phyloP scores from a whole-genome alignment of 2,113 vertebrate genomes.

The Caranx ignobilis region DNA sequence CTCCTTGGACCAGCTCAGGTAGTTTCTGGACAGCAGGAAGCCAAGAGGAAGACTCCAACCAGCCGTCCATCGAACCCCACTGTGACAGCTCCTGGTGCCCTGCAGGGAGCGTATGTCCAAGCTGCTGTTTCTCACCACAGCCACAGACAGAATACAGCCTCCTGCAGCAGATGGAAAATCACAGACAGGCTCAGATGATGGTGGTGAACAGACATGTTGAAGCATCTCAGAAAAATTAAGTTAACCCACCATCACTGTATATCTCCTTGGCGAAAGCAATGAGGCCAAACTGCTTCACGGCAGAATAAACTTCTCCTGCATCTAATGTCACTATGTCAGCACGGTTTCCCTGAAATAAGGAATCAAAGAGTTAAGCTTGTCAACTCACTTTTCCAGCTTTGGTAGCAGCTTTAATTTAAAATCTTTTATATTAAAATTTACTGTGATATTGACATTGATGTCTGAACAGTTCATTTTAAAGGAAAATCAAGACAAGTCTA shows the following conservation, averaged over 20 bases:
- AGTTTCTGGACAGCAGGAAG: conserved; percentile 88
- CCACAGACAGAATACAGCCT: conserved; percentile 89
- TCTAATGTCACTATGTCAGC: conserved; percentile 90
- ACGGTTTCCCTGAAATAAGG: conserved; percentile 85
- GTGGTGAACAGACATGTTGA: neutral
- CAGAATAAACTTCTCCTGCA: conserved; percentile 91
- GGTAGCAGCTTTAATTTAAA: neutral
- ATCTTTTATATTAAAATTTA: neutral
- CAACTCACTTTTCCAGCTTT: neutral
- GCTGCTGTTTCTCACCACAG: conserved; percentile 84
- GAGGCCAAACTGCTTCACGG: conserved; percentile 89
- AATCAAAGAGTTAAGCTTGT: neutral
- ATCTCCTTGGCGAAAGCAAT: conserved; percentile 89
- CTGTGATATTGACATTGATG: too few species aligned
- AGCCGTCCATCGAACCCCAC: conserved; percentile 88
- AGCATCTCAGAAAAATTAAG: neutral
- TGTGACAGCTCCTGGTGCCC: conserved; percentile 89
- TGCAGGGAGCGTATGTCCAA: conserved; percentile 84
- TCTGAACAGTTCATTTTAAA: too few species aligned
- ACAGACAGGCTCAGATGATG: neutral
- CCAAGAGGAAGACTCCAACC: conserved; percentile 93
- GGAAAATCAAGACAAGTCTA: neutral
- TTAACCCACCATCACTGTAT: conserved; percentile 85
- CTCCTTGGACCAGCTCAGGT: conserved; percentile 87
- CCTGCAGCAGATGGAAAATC: conserved; percentile 71